phyloP scores from a whole-genome alignment of 2,113 vertebrate genomes.

The Sander vitreus region DNA sequence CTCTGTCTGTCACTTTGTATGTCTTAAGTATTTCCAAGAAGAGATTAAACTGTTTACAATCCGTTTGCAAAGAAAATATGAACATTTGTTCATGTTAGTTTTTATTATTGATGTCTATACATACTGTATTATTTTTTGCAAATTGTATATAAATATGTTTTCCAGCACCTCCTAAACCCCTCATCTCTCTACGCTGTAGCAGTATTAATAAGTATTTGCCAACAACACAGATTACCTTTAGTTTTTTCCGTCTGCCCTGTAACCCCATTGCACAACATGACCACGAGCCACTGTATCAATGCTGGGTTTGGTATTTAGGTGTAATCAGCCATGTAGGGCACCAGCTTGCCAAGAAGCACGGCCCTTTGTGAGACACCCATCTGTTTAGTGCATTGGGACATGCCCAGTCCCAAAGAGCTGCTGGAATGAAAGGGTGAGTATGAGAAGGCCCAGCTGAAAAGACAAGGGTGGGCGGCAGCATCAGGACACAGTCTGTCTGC shows the following conservation, averaged over 20 bases:
- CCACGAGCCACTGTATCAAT: constrained; percentile 97
- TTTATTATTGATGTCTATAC: not conserved
- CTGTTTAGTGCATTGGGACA: constrained; percentile 87
- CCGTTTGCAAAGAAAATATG: not conserved
- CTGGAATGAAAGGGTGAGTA: constrained; percentile 76
- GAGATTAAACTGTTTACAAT: not conserved
- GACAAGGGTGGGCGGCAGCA: constrained; percentile 76
- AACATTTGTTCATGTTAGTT: not conserved
- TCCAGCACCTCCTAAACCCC: not conserved
- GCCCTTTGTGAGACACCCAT: constrained; percentile 95
- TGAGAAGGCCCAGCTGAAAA: constrained; percentile 83
- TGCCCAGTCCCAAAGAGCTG: constrained; percentile 70
- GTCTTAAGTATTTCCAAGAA: not conserved
- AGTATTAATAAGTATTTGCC: constrained; percentile 15
- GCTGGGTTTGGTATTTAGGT: constrained; percentile 92
- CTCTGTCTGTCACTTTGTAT: not conserved
- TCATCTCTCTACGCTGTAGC: not conserved
- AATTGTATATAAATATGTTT: not conserved
- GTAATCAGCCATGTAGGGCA: constrained; percentile 98
- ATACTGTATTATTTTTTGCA: not conserved
- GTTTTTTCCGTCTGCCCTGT: constrained; percentile 72
- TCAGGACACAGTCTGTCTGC: constrained; percentile 75
- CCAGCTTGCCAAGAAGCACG: constrained; percentile 93
- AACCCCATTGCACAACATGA: constrained; percentile 89
- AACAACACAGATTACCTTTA: constrained; percentile 85